Percentiles rank a stretch among this genome's conserved stretches.
phyloP scores from a whole-genome alignment of 2,113 vertebrate species.

The Lepus americanus region DNA sequence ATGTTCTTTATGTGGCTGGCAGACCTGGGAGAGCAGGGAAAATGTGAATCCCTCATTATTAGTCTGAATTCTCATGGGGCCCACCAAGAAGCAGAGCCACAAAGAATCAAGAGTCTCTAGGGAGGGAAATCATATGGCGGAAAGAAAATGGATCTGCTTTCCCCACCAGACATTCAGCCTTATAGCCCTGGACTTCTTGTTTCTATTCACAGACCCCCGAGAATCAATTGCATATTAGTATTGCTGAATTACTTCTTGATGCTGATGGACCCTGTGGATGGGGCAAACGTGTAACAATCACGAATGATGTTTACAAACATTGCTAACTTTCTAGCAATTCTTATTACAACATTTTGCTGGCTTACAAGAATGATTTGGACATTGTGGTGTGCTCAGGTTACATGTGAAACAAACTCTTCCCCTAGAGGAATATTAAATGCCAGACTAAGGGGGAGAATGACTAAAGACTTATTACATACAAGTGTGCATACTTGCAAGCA shows the following conservation, averaged over 20 bases:
- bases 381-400: conserved; percentile 45
- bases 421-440: conserved; percentile 43
- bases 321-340: conserved; percentile 40
- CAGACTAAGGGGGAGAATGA: conserved; percentile 33
- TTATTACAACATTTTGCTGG: conserved; percentile 3
- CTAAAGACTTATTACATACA: conserved; percentile 43
- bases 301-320: neutral
- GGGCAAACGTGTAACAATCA: neutral
- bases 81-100: conserved; percentile 43
- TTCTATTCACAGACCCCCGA: conserved; percentile 17
- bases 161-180: neutral
- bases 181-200: conserved; percentile 9
- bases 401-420: conserved; percentile 44
- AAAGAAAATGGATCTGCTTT: conserved; percentile 9
- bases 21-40: neutral
- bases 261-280: neutral
- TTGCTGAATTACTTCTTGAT: neutral
- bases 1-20: neutral
- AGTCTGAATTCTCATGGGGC: conserved; percentile 3
- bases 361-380: conserved; percentile 41
- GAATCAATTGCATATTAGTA: neutral
- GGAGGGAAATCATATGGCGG: conserved; percentile 38
- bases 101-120: conserved; percentile 18
- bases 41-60: conserved; percentile 14
- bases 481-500: neutral